Base-by-base conservation (phyloP, 2,888 invertebrate genomes). In the Sphinx pinastri region DNA sequence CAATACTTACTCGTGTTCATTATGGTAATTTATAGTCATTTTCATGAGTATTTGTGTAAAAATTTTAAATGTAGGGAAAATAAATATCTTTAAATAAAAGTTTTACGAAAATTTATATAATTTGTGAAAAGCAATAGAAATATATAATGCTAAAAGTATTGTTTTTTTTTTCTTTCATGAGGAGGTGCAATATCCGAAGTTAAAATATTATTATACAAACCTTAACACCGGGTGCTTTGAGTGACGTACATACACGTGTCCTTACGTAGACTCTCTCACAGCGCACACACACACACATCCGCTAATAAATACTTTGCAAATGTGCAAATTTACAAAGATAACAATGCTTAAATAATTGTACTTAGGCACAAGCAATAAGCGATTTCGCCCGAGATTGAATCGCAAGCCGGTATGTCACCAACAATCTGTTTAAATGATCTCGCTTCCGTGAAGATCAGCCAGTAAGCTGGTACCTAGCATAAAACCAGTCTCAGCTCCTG, bases 351-450 rank as follows among this genome's bases (percentile, higher is more conserved):
- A 79, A 82, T 79, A 79, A 80, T 80, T 78, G 74, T 73, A 70
- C 71, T 72, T 75, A 82, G 79, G 79, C 80, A 79, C 82, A 81
- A 79, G 81, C 85, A 87, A 86, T 86, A 88, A 85, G 83, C 83
- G 88, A 90, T 90, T 84, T 87, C 82, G 85, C 86, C 86, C 84
- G 76, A 85, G 89, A 91, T 91, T 88, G 84, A 87, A 82, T 78
- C 74, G 77, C 80, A 77, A 80, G 82, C 79, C 83, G 83, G 81
- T 85, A 83, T 87, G 89, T 88, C 84, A 81, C 78, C 75, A 73
- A 76, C 82, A 89, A 91, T 92, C 92, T 76, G 76, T 73, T 76
- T 79, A 81, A 79, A 79, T 73, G 79, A 91, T 90, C 89, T 84
- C 78, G 82, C 88, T 90, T 90, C 88, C 90, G 87, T 84, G 86